Evolutionary conservation across 1,140 invertebrate genomes (phyloP).

Genomic region (Drosophila orena): DNA sequence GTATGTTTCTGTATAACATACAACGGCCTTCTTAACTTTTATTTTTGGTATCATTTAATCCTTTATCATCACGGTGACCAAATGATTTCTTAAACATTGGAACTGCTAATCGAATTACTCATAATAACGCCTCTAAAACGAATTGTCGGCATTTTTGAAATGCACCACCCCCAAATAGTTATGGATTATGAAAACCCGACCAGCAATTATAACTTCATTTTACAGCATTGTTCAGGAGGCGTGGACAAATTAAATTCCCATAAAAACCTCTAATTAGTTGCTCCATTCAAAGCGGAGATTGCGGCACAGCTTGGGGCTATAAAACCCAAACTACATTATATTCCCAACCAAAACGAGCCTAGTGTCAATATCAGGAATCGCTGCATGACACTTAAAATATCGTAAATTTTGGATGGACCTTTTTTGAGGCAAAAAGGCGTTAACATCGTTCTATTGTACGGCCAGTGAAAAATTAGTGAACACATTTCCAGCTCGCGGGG

Average conservation of each 20-base stretch:
- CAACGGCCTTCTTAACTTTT: no score
- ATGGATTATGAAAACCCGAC: constrained; percentile 4
- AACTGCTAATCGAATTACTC: constrained; percentile 46
- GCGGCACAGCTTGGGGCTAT: constrained; percentile 61
- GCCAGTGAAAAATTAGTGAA: constrained; percentile 62
- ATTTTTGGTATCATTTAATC: no score
- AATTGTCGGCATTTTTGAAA: constrained; percentile 1
- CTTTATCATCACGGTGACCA: no score
- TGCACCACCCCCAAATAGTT: neutral
- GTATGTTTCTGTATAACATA: no score
- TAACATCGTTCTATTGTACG: constrained; percentile 30
- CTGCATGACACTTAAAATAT: constrained; percentile 67
- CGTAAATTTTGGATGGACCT: constrained; percentile 62
- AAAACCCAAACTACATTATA: constrained; percentile 32
- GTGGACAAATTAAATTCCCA: constrained; percentile 76
- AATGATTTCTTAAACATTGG: neutral
- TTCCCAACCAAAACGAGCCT: constrained; percentile 1
- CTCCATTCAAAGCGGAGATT: constrained; percentile 61
- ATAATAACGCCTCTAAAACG: constrained; percentile 32
- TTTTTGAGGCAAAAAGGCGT: constrained; percentile 25
- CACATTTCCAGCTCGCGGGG: constrained; percentile 61
- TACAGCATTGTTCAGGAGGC: constrained; percentile 41
- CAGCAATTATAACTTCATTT: constrained; percentile 73
- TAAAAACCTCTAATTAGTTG: constrained; percentile 73
- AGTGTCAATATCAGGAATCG: constrained; percentile 66